phyloP scores from a whole-genome alignment of 2,113 vertebrate species.

The Elanus axillaris region DNA sequence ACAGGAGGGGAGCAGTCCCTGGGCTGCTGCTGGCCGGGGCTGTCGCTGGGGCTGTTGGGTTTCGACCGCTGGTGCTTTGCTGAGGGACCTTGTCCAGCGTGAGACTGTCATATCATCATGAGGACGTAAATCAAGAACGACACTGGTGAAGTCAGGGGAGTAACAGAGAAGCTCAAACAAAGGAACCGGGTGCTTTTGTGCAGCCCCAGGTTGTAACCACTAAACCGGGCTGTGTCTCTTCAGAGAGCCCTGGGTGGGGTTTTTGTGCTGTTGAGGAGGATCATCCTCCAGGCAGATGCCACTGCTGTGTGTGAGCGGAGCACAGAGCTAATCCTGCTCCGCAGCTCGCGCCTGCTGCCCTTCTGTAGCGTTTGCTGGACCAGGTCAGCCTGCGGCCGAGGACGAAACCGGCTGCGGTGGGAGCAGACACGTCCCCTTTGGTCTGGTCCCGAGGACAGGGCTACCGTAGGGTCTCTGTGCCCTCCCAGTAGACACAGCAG shows the following conservation, averaged over 20 bases:
- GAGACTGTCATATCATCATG: accelerated
- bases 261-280: not conserved
- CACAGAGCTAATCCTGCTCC: not conserved
- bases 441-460: not conserved
- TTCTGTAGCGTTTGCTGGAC: not conserved
- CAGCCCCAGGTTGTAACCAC: not conserved
- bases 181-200: not conserved
- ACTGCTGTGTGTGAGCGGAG: not conserved
- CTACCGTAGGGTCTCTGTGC: not conserved
- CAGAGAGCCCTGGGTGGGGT: not conserved
- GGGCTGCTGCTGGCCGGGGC: not conserved
- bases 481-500: not conserved
- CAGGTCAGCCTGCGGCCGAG: not conserved
- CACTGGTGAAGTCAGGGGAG: not conserved
- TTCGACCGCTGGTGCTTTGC: not conserved
- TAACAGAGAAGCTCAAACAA: not conserved
- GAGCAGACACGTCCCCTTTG: not conserved
- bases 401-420: not conserved
- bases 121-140: not conserved
- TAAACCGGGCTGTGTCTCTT: accelerated
- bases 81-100: not conserved
- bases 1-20: not conserved
- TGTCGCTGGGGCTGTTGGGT: not conserved
- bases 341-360: accelerated
- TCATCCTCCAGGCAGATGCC: not conserved